Evolutionary conservation across 2,797 vertebrate species (phyloP), one percentile per base, ranked within the genome.

Genomic region (Myioborus melanocephalus): DNA sequence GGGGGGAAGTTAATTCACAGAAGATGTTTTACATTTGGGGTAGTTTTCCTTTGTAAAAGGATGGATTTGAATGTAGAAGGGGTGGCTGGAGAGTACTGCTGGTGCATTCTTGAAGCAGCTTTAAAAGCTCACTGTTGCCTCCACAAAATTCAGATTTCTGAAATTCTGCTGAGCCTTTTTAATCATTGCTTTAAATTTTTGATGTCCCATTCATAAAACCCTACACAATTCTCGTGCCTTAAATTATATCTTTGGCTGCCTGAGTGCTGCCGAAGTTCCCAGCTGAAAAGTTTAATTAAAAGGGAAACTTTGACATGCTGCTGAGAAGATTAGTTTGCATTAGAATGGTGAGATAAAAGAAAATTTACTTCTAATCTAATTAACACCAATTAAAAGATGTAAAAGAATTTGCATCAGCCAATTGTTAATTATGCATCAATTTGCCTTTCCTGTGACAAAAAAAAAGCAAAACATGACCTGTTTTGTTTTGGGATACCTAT

Each of bases 321-420:
- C 97, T 98, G 98, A 98, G 98, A 98, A 98, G 98, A 98, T 98
- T 97, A 98, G 98, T 97, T 98, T 98, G 91, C 98, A 97, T 98
- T 98, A 98, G 98, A 98, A 98, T 98, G 97, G 97, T 92, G 97
- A 98, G 97, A 98, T 98, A 97, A 98, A 98, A 98, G 97, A 97
- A 97, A 98, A 98, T 97, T 97, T 98, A 96, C 97, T 98, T 98
- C 98, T 98, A 98, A 97, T 98, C 97, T 98, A 99, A 99, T 99
- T 99, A 99, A 98, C 98, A 98, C 98, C 98, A 98, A 98, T 99
- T 98, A 98, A 98, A 98, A 98, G 97, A 98, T 98, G 97, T 95
- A 98, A 98, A 98, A 97, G 97, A 98, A 97, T 98, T 98, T 98
- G 95, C 98, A 96, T 97, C 91, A 93, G 98, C 98, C 98, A 98